A percentile compares a stretch with the other conserved stretches of the same genome.
Conservation (phyloP, 2,113 vertebrate genomes). For the Rallus limicola region DNA sequence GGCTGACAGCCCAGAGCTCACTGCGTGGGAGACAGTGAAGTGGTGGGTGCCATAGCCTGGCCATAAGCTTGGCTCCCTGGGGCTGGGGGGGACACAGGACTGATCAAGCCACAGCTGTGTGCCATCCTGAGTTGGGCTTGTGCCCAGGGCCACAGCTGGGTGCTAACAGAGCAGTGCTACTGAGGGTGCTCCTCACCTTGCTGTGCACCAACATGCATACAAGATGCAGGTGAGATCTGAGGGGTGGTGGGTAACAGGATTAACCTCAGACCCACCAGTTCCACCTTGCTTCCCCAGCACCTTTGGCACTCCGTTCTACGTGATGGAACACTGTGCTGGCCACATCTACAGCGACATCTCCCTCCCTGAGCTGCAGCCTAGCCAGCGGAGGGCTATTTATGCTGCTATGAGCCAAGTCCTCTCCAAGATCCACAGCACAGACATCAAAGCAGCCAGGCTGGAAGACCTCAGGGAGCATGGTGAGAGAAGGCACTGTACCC, state of each 20-base stretch:
- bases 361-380: slow-evolving; percentile 66
- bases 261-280: not conserved
- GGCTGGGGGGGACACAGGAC: not conserved
- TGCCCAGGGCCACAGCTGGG: not conserved
- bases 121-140: not conserved
- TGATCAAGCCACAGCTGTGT: fast-evolving
- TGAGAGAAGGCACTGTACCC: not conserved
- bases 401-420: slow-evolving; percentile 76
- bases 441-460: slow-evolving; percentile 60
- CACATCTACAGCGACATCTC: slow-evolving; percentile 68
- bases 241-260: not conserved
- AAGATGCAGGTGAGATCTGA: not conserved
- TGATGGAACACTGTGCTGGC: slow-evolving; percentile 82
- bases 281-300: slow-evolving; percentile 58
- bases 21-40: not conserved
- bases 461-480: slow-evolving; percentile 68
- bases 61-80: not conserved
- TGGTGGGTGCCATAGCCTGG: not conserved
- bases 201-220: fast-evolving
- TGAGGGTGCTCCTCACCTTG: not conserved
- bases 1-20: not conserved
- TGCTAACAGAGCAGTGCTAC: fast-evolving
- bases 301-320: slow-evolving; percentile 78
- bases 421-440: slow-evolving; percentile 79
- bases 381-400: slow-evolving; percentile 66